A percentile compares a stretch with the other conserved stretches of the same genome.
Conservation (phyloP, 2,888 invertebrate species). For the Torymus auratus region DNA sequence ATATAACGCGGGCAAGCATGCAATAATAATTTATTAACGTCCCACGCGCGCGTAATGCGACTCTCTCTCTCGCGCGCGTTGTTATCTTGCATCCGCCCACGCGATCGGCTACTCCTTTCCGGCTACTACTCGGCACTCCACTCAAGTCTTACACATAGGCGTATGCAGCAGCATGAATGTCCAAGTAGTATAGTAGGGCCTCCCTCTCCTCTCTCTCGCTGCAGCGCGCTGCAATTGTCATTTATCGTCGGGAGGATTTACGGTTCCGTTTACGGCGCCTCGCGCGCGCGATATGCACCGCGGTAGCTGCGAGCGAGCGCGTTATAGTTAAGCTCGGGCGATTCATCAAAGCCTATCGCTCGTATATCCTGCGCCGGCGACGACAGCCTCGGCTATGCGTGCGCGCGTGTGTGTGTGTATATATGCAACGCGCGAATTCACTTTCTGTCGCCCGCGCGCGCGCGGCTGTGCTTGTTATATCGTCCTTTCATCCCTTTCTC, state of each 20-base stretch:
- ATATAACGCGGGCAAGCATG: too few relatives aligned
- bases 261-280: constrained; percentile 70
- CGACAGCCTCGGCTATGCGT: not conserved
- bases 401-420: too few relatives aligned
- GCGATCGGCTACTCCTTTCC: constrained; percentile 65
- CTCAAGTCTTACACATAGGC: too few relatives aligned
- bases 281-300: constrained; percentile 31
- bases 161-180: too few relatives aligned
- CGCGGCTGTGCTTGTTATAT: too few relatives aligned
- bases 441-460: too few relatives aligned
- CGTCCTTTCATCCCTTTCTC: constrained; percentile 4
- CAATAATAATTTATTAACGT: constrained; percentile 71
- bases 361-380: constrained; percentile 18
- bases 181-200: too few relatives aligned
- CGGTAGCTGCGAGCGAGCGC: too few relatives aligned
- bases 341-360: constrained; percentile 64
- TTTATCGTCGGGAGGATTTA: constrained; percentile 74
- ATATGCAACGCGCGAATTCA: too few relatives aligned
- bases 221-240: constrained; percentile 69
- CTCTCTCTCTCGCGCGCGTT: not conserved
- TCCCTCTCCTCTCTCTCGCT: too few relatives aligned
- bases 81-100: constrained; percentile 69
- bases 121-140: not conserved
- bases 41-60: constrained; percentile 62
- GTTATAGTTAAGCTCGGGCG: constrained; percentile 21